Base-by-base conservation (phyloP, 2,113 vertebrate species). In the Camelus bactrianus region DNA sequence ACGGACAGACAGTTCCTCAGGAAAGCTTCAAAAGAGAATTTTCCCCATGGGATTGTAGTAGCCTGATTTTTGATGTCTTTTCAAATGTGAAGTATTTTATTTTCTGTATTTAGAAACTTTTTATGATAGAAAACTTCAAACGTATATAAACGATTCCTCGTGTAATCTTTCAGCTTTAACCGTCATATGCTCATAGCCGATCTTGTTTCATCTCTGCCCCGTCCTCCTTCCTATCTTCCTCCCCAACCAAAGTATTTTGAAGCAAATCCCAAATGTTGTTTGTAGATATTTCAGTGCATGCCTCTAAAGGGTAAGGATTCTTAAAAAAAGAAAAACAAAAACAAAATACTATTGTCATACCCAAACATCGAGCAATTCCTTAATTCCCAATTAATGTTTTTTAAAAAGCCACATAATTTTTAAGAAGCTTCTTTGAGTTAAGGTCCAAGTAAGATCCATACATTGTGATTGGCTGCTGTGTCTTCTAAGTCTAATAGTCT, bases 231-330 rank as follows among this genome's bases (percentile, higher is more conserved):
- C 32, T 24, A 3, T 65, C 17, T 60, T 65, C 62, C 12, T 79
- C 28, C 28, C 8, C 58, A 19, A 58, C 28, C 54, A 52, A 93
- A 83, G 50, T 69, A 60, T 88, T 92, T 73, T 75, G 70, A 80
- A 95, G 42, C 70, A 73, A 46, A 65, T 84, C 35, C 32, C 15
- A 93, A 65, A 38, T 84, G 30, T 22, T 30, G 3, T 80, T 88
- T 84, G 52, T 91, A 89, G 84, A 62, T 84, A 86, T 81, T 89
- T 96, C 30, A 89, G 56, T 84, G 38, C 92, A 32, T 94, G 35
- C 42, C 19, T 95, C 15, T 81, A 17, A 73, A 85, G 38, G 16
- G 48, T 56, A 56, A 84, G 76, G 28, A 24, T 28, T 81, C 50
- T 81, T 86, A 10, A 83, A 84, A 92, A 46, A 26, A 35, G 7